Conservation (phyloP, 2,113 vertebrate species). For the Fulmarus glacialis region DNA sequence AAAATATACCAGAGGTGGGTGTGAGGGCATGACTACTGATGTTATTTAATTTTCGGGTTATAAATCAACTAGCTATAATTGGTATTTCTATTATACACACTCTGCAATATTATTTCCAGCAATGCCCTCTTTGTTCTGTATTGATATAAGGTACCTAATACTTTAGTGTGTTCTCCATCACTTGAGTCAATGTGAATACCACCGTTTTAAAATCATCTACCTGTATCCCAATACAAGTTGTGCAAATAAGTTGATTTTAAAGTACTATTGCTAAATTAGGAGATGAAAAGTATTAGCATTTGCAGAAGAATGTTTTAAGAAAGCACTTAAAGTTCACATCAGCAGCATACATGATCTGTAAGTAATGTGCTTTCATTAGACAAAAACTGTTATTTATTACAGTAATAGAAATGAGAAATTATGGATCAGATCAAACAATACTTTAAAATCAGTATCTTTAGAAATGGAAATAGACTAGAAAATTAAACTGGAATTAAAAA, state of each 20-base stretch:
- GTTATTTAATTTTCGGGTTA: neutral
- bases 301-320: neutral
- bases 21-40: neutral
- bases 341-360: neutral
- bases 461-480: neutral
- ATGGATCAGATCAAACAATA: neutral
- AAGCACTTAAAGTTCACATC: neutral
- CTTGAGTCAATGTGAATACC: neutral
- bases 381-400: neutral
- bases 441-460: neutral
- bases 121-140: neutral
- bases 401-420: neutral
- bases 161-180: neutral
- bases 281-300: neutral
- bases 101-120: neutral
- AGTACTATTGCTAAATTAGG: neutral
- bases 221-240: neutral
- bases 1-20: neutral
- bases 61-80: neutral
- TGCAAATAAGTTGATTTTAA: neutral
- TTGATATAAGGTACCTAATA: neutral
- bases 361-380: neutral
- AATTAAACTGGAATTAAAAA: neutral
- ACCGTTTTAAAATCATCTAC: neutral
- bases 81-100: neutral